Base-by-base conservation (phyloP, 2,113 vertebrate genomes). In the Nannospalax galili region DNA sequence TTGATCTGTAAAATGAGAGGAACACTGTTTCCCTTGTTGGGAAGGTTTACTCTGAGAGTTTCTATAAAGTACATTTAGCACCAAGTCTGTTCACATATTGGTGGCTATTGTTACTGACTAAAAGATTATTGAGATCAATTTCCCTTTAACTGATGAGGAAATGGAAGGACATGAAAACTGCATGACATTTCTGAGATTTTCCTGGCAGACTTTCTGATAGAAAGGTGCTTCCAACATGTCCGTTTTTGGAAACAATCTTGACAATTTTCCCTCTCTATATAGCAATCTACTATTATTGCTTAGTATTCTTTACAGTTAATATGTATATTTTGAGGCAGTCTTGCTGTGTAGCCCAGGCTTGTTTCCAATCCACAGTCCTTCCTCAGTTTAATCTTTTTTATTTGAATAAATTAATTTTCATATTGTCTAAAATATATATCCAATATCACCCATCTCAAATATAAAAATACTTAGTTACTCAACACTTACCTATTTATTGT, bases 221-320 rank as follows among this genome's bases (percentile, higher is more conserved):
- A 87, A 8, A 92, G 9, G 6, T 45, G 5, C 78, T 90, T 84
- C 30, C 24, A 82, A 77, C 88, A 84, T 92, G 62, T 91, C 12
- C 75, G 15, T 75, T 20, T 45, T 32, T 95, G 62, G 91, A 17
- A 85, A 58, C 7, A 52, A 15, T 89, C 70, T 84, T 75, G 22
- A 67, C 8, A 72, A 20, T 60, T 85, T 91, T 60, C 12, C 12
- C 22, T 30, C 40, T 74, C 2, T 32, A 11, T 65, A 28, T 35
- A 78, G 52, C 5, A 84, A 5, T n/a, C 26, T 81, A 22, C 48
- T 80, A n/a, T 79, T 77, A 60, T 40, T 74, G 40, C 40, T 30
- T 84, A 86, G 32, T 42, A 86, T 69, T 93, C 84, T 91, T 69
- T 74, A 40, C 64, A 45, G 52, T 62, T 64, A 91, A 30, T 79